Base-by-base conservation (phyloP, 1,140 invertebrate species). In the Aphelenchoides avenae region DNA sequence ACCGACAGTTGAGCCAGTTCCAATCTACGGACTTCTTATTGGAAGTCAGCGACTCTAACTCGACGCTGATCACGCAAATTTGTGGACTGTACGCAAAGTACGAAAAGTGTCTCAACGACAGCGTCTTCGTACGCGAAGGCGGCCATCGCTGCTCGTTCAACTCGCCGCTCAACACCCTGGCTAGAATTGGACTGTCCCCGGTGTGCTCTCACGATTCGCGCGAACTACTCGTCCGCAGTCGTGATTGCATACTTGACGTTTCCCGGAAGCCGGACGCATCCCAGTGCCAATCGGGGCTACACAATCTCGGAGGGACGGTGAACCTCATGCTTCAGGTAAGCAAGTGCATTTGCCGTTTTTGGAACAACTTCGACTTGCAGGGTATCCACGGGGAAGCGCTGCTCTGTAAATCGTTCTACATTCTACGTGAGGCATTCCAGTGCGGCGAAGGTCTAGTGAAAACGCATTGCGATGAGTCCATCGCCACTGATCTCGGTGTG, bases 361-460 rank as follows among this genome's bases (percentile, higher is more conserved):
- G 22, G n/a, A 5, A 20, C 5, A 61, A 13, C 51, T 42, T 13
- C 34, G 18, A 18, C 34, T 13, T 75, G 7, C 57, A 70, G 33
- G 71, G 71, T 30, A 57, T 77, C 30, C 75, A 74, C 48, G 71
- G 70, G 29, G 67, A 76, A 39, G 73, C 73, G 13, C 57, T 72
- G 18, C 43, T 74, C 6, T 74, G 71, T 51, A 75, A 74, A 50
- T 56, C 73, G 1, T 74, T 76, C 52, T 74, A 74, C 46, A 46
- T 57, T 1, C 63, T 74, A 5, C 34, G 70, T 33, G 52, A 72
- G 9, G 59, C 60, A 4, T 74, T 74, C 50, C 20, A 56, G 26
- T 74, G 71, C 53, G 70, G 70, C 13, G 59, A 73, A 47, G 33
- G n/a, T 1, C 37, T 61, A n/a, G 61, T 74, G 3, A 31, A 64